Conservation (phyloP, 2,888 invertebrate genomes). For the Pilophorus perplexus region DNA sequence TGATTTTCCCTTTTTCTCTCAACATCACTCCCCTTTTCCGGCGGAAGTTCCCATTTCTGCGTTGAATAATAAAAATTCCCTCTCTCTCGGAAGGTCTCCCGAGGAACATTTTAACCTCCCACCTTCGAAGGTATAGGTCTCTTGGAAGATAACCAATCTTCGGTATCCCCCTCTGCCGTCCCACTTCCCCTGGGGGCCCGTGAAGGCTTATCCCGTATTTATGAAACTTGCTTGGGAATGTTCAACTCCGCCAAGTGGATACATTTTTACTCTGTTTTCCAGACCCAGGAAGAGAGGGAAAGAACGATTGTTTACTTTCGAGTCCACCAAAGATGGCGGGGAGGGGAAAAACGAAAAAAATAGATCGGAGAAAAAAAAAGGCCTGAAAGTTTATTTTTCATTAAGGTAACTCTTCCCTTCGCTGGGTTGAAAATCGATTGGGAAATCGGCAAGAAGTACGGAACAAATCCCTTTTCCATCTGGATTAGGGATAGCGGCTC, state of each 20-base stretch:
- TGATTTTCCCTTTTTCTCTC: no score
- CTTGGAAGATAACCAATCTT: conserved; percentile 18
- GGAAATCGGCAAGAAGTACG: background rate
- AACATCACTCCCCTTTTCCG: no score
- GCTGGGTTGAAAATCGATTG: background rate
- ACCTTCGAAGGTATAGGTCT: background rate
- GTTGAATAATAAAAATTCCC: background rate
- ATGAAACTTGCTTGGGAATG: background rate
- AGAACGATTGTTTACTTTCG: background rate
- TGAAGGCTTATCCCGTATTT: background rate
- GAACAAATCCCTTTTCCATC: no score
- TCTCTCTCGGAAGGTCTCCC: background rate
- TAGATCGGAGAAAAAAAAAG: background rate
- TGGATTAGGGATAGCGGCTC: no score
- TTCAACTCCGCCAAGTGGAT: no score
- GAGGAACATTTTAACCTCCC: conserved; percentile 27
- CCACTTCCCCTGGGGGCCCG: no score
- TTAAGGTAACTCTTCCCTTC: background rate
- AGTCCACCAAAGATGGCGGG: background rate
- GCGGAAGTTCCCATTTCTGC: no score
- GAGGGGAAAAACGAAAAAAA: background rate
- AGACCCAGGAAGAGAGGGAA: no score
- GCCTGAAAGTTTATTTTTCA: background rate
- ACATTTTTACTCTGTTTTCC: no score
- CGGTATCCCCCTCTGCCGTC: background rate